Percentiles rank a stretch among this genome's conserved stretches.
Conservation (phyloP, 2,797 vertebrate species). For the Malurus splendens region DNA sequence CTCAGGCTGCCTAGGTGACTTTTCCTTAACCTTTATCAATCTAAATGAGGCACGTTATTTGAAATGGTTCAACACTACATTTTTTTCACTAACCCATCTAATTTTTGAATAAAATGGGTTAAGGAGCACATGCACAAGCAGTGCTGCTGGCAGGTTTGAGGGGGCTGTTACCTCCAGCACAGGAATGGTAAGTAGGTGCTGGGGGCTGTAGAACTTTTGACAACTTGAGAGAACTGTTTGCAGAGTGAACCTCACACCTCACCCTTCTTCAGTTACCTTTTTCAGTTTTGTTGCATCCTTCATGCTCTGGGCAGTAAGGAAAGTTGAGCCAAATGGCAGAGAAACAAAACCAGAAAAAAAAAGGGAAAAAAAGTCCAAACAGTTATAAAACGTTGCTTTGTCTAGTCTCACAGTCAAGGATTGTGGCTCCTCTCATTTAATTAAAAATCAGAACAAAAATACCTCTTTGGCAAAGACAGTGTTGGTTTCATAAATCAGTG, state of each 20-base stretch:
- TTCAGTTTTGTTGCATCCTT: background rate
- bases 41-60: background rate
- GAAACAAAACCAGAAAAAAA: background rate
- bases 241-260: background rate
- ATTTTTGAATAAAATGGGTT: background rate
- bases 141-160: background rate
- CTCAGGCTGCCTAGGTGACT: background rate
- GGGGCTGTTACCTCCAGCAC: background rate
- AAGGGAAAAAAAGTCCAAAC: background rate
- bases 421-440: background rate
- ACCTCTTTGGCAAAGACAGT: background rate
- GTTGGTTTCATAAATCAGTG: background rate
- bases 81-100: background rate
- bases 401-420: background rate
- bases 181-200: background rate
- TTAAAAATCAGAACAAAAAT: background rate
- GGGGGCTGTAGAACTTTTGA: background rate
- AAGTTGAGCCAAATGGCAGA: background rate
- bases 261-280: background rate
- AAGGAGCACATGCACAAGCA: background rate
- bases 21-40: background rate
- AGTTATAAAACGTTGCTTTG: background rate
- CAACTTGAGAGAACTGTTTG: background rate
- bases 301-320: background rate
- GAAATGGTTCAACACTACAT: background rate